Base-by-base conservation (phyloP, 2,113 vertebrate species). In the Menidia beryllina region DNA sequence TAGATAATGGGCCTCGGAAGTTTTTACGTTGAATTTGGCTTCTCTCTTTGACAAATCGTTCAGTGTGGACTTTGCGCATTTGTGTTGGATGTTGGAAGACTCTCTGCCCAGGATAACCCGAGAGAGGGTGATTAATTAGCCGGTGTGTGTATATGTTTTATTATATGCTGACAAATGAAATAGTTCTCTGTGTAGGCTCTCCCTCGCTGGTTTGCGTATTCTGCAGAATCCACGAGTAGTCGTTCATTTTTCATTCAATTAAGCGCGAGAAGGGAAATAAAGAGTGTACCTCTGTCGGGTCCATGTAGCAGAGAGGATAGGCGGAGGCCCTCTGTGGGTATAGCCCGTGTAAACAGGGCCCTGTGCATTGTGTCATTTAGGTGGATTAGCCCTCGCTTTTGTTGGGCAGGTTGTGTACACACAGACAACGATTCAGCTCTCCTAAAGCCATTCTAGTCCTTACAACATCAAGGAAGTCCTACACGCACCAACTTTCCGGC, bases 361-460 rank as follows among this genome's bases (percentile, higher is more conserved):
- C 84, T 85, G 63, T 80, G 88, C 81, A 89, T 92, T 92, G 93
- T 93, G 87, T 80, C 83, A 88, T 90, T 88, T 81, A 87, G 88
- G 72, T 92, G 92, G 90, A 94, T 93, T 92, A 94, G 82, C 73
- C 81, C 75, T 78, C 51, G 87, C 77, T 89, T 93, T 93, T 92
- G 91, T 88, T 80, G 86, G 67, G 81, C 78, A 63, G 77, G 81
- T 71, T 83, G 84, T 85, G 81, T 87, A 90, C 86, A 91, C 91
- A 92, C 80, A 86, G 80, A 81, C 77, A 70, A 87, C 55, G 86
- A 90, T 87, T 92, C 86, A 90, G 53, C 68, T 64, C 81, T 86
- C 75, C 76, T 66, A 86, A 89, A 91, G 82, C 81, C 84, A 88
- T 66, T 90, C 72, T 83, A 76, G 83, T 79, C 67, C 82, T 83